These are phyloP conservation scores for Danio aesculapii DNA, from an alignment of 2,797 vertebrate species.

Conservation along the genomic window DNA sequence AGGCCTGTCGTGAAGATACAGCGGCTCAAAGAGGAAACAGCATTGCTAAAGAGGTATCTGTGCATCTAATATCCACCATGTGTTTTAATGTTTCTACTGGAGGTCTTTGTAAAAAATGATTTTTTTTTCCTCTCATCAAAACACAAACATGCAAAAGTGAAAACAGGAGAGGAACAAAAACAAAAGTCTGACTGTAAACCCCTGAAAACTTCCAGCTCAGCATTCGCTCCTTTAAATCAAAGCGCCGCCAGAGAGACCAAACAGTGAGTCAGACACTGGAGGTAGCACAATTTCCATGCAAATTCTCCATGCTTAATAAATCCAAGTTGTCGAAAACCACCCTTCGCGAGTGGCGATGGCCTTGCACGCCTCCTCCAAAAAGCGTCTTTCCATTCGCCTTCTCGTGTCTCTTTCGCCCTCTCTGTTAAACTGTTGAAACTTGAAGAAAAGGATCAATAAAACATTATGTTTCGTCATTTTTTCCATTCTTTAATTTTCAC, in stretches of 20 bases:
- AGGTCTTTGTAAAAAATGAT: conserved; percentile 31
- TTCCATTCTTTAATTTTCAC: conserved; percentile 87
- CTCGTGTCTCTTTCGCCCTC: conserved; percentile 18
- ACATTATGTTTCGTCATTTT: conserved; percentile 80
- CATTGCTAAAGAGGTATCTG: conserved; percentile 42
- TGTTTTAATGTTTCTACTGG: conserved; percentile 44
- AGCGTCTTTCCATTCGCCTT: conserved; percentile 68
- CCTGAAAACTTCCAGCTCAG: conserved; percentile 40
- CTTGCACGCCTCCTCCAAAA: conserved; percentile 51
- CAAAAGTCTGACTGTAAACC: conserved; percentile 34
- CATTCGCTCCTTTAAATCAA: conserved; percentile 45
- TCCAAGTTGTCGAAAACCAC: conserved; percentile 65
- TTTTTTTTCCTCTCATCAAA: conserved; percentile 30
- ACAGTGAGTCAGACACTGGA: conserved; percentile 45
- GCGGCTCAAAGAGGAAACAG: conserved; percentile 26
- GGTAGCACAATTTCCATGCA: conserved; percentile 45
- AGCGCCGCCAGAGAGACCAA: conserved; percentile 42
- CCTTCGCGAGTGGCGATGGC: conserved; percentile 40
- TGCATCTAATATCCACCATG: conserved; percentile 49
- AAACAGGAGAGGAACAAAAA: conserved; percentile 36
- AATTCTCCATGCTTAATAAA: conserved; percentile 66
- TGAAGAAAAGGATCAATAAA: conserved; percentile 69
- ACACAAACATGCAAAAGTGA: conserved; percentile 25
- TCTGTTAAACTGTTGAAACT: conserved; percentile 63
- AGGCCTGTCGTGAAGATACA: conserved; percentile 48